Evolutionary conservation across 2,113 vertebrate species (phyloP).

Genomic region (Amphiprion percula): DNA sequence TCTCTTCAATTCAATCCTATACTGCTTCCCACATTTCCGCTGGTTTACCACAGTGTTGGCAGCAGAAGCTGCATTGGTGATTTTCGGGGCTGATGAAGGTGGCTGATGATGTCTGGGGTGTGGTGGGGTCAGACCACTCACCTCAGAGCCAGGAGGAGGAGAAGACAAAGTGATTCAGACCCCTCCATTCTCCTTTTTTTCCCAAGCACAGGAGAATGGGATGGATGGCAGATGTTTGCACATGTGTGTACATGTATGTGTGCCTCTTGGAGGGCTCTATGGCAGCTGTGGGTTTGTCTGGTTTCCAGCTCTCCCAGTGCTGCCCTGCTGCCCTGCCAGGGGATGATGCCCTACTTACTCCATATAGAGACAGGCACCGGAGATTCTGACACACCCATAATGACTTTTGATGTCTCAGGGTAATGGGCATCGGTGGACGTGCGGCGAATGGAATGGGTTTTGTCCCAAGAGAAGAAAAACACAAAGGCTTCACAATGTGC

Average conservation of each 20-base stretch:
- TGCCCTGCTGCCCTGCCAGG: slow-evolving; percentile 47
- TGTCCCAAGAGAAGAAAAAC: slow-evolving; percentile 55
- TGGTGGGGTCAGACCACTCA: slow-evolving; percentile 64
- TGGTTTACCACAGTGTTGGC: slow-evolving; percentile 69
- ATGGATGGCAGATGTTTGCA: slow-evolving; percentile 70
- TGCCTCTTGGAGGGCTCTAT: slow-evolving; percentile 33
- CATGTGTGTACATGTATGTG: slow-evolving; percentile 31
- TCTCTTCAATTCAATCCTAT: slow-evolving; percentile 49
- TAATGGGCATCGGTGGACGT: neutral
- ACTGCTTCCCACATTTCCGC: slow-evolving; percentile 56
- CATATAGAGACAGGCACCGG: slow-evolving; percentile 48
- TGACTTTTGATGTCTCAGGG: slow-evolving; percentile 34
- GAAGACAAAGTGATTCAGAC: slow-evolving; percentile 36
- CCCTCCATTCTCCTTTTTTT: neutral
- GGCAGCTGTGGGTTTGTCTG: slow-evolving; percentile 47
- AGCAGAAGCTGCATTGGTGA: slow-evolving; percentile 36
- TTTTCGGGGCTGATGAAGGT: slow-evolving; percentile 56
- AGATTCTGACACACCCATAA: slow-evolving; percentile 48
- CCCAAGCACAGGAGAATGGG: neutral
- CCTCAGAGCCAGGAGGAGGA: slow-evolving; percentile 43
- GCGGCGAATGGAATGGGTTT: slow-evolving; percentile 22
- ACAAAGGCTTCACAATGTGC: slow-evolving; percentile 15
- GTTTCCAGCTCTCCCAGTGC: slow-evolving; percentile 52
- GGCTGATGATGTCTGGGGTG: slow-evolving; percentile 64
- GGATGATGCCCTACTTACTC: slow-evolving; percentile 63